phyloP scores from a whole-genome alignment of 2,113 vertebrate species.

The Saccopteryx bilineata region DNA sequence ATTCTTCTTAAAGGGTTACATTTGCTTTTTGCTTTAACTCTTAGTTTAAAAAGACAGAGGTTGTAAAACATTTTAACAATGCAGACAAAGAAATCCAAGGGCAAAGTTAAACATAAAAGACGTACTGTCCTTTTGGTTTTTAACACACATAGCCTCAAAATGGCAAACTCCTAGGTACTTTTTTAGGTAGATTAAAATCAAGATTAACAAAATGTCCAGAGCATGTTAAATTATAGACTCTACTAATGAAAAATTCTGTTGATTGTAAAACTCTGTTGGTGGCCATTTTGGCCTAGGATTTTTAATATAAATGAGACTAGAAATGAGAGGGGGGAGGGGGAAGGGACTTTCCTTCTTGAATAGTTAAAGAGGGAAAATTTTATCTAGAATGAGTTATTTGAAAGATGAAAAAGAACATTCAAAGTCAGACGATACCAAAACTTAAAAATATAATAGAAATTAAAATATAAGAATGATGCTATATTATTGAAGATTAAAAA shows the following conservation, averaged over 20 bases:
- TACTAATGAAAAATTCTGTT: slow-evolving; percentile 80
- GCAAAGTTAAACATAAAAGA: slow-evolving; percentile 86
- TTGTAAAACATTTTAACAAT: slow-evolving; percentile 78
- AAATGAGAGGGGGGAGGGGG: slow-evolving; percentile 63
- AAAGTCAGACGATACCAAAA: not conserved
- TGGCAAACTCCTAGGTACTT: slow-evolving; percentile 75
- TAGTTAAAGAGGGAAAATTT: slow-evolving; percentile 6
- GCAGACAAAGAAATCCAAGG: slow-evolving; percentile 82
- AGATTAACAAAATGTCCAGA: slow-evolving; percentile 85
- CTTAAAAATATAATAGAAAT: slow-evolving; percentile 54
- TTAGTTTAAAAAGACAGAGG: slow-evolving; percentile 73
- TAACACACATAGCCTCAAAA: slow-evolving; percentile 64
- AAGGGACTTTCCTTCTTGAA: slow-evolving; percentile 33
- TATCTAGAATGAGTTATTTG: slow-evolving; percentile 36
- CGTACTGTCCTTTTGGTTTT: slow-evolving; percentile 74
- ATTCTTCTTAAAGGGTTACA: slow-evolving; percentile 50
- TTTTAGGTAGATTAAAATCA: slow-evolving; percentile 85
- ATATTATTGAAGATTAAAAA: not conserved
- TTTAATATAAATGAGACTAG: slow-evolving; percentile 77
- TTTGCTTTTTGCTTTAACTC: slow-evolving; percentile 61
- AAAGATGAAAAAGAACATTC: slow-evolving; percentile 22
- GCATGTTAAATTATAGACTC: slow-evolving; percentile 79
- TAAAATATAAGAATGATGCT: slow-evolving; percentile 22
- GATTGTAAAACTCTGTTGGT: slow-evolving; percentile 84
- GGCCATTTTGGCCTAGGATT: slow-evolving; percentile 81